Evolutionary conservation across 2,888 invertebrate genomes (phyloP), one percentile per base, ranked within the genome.

Genomic region (Spilarctia lutea): DNA sequence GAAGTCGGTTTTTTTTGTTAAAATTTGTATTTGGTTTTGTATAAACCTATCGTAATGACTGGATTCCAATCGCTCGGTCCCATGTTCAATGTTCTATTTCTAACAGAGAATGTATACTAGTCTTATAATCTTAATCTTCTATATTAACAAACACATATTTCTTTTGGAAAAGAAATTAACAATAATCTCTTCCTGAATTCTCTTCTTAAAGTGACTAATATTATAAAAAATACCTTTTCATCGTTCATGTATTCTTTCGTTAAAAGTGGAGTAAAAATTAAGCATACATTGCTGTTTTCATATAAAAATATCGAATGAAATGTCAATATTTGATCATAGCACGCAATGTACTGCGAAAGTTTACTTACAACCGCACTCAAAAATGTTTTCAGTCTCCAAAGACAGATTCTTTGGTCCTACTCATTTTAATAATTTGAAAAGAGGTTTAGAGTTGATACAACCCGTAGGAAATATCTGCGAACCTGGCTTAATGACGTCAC

Each of bases 1-100:
- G 35, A 4, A 35, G 35, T 35, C 35, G 7, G 3, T 35, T 35
- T 33, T 35, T 35, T 35, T 35, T 35, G 7, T 35, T 35, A 48
- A 18, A 6, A 48, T 45, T 45, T 18, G 13, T 45, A 45, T 16
- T 2, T 48, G 3, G 3, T 48, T 20, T 6, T 48, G 48, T 48
- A 48, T 20, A 48, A 48, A 48, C 2, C 20, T 52, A 67, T 27
- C 39, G 39, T 60, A 70, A 39, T 60, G 27, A 70, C 35, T 70
- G 56, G 69, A 48, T 65, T 71, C 33, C 30, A 65, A 48, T 48
- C 45, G 65, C 27, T 39, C 20, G 66, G 24, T 10, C 1, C 30
- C 16, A 48, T 30, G 13, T 81, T 73, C 77, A 75, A 75, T 65
- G 67, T 82, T 79, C 75, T 75, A 80, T 80, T 77, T 71, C 52